Evolutionary conservation across 2,888 invertebrate species (phyloP), one percentile per base, ranked within the genome.

Genomic region (Schizaphis graminum): DNA sequence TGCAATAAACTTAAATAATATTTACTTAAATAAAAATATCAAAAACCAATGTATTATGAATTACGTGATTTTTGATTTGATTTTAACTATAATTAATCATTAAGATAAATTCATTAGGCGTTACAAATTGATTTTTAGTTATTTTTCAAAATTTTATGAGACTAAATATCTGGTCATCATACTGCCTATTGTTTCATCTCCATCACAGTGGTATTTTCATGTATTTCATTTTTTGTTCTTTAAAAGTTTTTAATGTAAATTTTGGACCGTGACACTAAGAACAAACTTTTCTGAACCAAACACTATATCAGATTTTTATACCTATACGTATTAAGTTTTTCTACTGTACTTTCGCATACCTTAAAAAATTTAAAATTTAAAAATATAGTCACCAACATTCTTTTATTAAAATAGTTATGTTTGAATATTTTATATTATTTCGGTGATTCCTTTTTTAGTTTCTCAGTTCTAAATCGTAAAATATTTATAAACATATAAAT

Each of bases 331-430:
- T 47, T n/a, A 28, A 67, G 90, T 21, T 67, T 49, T n/a, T 28
- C 28, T 35, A 67, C 35, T 49, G 61, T 67, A n/a, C 49, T 67
- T 90, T 67, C 28, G 10, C 67, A 21, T 1, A 0, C 0, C 44
- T 24, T 49, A 7, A 8, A 90, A 90, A 77, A 35, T 90, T 67
- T 67, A 90, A 89, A 67, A n/a, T 77, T 67, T 90, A 90, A 90
- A 67, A 67, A n/a, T 21, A 44, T 10, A n/a, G 28, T 44, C 10
- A 21, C 41, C 44, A 41, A 49, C n/a, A 16, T 90, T 85, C 47
- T 11, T 47, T 44, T n/a, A 44, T 53, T 3, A 90, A 24, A 47
- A 49, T 90, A 35, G 49, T 56, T 88, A 44, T 16, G 16, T 67
- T 90, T 90, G 21, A 61, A 35, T 67, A 21, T 77, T n/a, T 77